phyloP scores from a whole-genome alignment of 2,797 vertebrate species.

The Adrianichthys oophorus region DNA sequence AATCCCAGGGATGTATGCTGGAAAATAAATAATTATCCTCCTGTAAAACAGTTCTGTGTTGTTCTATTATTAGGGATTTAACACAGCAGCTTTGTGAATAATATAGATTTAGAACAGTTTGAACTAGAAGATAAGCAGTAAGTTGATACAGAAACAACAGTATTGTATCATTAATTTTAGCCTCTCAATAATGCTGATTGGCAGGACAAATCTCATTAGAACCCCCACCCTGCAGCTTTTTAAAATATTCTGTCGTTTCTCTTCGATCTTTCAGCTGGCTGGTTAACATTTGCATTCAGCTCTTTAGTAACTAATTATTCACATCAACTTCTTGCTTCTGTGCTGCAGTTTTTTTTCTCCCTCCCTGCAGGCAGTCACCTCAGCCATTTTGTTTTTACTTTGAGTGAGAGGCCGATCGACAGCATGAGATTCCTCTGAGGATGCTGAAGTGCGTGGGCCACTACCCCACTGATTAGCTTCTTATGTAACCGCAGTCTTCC shows the following conservation, averaged over 20 bases:
- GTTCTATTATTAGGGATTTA: background rate
- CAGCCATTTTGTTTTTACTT: conserved; percentile 75
- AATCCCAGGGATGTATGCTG: background rate
- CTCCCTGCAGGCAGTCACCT: conserved; percentile 40
- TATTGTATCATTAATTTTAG: conserved; percentile 7
- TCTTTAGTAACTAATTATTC: conserved; percentile 50
- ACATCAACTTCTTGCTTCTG: conserved; percentile 32
- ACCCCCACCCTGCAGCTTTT: conserved; percentile 14
- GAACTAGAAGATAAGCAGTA: background rate
- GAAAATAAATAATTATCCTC: too few relatives aligned
- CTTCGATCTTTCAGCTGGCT: conserved; percentile 1
- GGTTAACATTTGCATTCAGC: conserved; percentile 34
- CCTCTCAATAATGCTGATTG: conserved; percentile 22
- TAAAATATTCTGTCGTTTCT: conserved; percentile 24
- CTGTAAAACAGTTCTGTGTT: background rate
- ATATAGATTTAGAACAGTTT: background rate
- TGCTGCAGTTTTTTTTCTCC: conserved; percentile 6
- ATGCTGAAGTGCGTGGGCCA: conserved; percentile 73
- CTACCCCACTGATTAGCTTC: conserved; percentile 74
- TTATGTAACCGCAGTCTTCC: conserved; percentile 74
- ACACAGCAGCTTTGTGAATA: background rate
- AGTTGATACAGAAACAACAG: conserved; percentile 2
- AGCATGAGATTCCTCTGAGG: conserved; percentile 65
- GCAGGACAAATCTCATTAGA: conserved; percentile 25
- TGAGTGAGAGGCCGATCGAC: conserved; percentile 60